These are phyloP conservation scores for Parnassius apollo DNA, from an alignment of 2,888 invertebrate species.

Conservation along the genomic window DNA sequence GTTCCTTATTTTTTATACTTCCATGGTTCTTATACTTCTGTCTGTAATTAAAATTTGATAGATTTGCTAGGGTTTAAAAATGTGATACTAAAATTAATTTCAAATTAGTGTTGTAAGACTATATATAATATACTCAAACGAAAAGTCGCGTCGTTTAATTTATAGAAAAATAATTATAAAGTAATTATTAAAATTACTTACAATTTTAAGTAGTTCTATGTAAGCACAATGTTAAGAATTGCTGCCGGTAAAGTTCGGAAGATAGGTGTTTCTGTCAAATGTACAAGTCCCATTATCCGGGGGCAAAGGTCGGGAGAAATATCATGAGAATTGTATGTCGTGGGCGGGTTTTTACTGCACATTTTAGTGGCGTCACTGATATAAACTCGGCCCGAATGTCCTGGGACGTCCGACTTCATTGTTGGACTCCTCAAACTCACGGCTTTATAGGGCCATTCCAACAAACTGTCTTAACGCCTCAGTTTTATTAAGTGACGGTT, in stretches of 20 bases:
- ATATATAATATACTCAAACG: too few species aligned
- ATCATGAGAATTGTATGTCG: slow-evolving; percentile 65
- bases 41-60: too few species aligned
- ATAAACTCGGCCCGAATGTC: slow-evolving; percentile 67
- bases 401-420: slow-evolving; percentile 60
- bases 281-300: slow-evolving; percentile 32
- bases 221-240: not conserved
- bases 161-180: too few species aligned
- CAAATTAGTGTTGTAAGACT: too few species aligned
- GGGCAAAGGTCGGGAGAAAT: slow-evolving; percentile 70
- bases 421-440: slow-evolving; percentile 53
- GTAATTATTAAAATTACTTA: too few species aligned
- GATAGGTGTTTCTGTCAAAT: slow-evolving; percentile 19
- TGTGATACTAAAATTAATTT: too few species aligned
- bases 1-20: too few species aligned
- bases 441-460: slow-evolving; percentile 60
- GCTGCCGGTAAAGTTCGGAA: slow-evolving; percentile 12
- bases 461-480: slow-evolving; percentile 58
- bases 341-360: slow-evolving; percentile 75
- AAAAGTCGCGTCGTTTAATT: too few species aligned
- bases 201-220: too few species aligned
- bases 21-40: too few species aligned
- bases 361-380: slow-evolving; percentile 69
- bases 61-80: too few species aligned
- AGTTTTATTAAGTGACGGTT: slow-evolving; percentile 54